Base-by-base conservation (phyloP, 2,113 vertebrate genomes). In the Tachysurus fulvidraco region DNA sequence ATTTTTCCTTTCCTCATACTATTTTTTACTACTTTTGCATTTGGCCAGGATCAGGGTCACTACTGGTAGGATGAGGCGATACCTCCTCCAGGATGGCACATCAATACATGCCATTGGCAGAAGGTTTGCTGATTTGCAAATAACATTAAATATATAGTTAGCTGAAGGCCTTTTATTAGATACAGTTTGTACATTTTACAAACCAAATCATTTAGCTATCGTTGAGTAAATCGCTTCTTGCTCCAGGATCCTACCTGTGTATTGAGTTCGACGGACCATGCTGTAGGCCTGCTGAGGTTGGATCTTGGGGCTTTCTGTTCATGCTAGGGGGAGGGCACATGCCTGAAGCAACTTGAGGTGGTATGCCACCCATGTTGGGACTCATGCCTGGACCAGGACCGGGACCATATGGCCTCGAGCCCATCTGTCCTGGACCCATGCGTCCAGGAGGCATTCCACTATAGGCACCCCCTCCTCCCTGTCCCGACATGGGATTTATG, bases 321-420 rank as follows among this genome's bases (percentile, higher is more conserved):
- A 99, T 96, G 81, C 95, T 96, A 1, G 98, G 97, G 93, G 98
- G 98, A 52, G 98, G 98, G 86, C 98, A 98, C 98, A 99, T 99
- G 78, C 97, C 97, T 0, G 96, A 96, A 54, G 92, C 96, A 95
- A 99, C 97, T 95, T 98, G 97, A 86, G 93, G 93, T 25, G 94
- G 94, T 96, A 99, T 96, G 91, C 94, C 95, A 17, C 90, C 96
- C 96, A 99, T 97, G 95, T 98, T 98, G 64, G 97, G 93, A 36
- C 93, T 96, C 94, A 98, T 97, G 25, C 90, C 46, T 7, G 46
- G 46, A 50, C 46, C 46, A 50, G 46, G 46, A 50, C 46, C 96
- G 0, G 94, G 94, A 14, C 93, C 98, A 0, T 97, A 99, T 16
- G 97, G 97, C 83, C 98, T 95, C 84, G 93, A 92, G 23, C 96